Base-by-base conservation (phyloP, 2,888 invertebrate genomes). In the Eugnorisma glareosa region DNA sequence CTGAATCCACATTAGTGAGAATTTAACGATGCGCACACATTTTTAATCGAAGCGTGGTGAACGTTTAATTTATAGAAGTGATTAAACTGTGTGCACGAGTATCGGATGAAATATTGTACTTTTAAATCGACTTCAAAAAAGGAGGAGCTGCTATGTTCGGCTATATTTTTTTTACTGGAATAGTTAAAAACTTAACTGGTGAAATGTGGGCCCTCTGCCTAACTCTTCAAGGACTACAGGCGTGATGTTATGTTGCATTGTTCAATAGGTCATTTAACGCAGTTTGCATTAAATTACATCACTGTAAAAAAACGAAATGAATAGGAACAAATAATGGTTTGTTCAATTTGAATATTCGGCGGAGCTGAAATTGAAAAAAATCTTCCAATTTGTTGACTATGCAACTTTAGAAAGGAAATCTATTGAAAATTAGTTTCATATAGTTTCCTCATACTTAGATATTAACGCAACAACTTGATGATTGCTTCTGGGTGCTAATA, bases 381-480 rank as follows among this genome's bases (percentile, higher is more conserved):
- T 8, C 24, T 48, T 72, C 57, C 1, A 59, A 59, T 63, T 73
- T 2, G 11, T 40, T 73, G 43, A 61, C 82, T 73, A 82, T 64
- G 83, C 75, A 82, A 86, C 73, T 84, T 88, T 86, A 89, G 88
- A 89, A 85, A 90, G 90, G 88, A 90, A 87, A 87, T 79, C 73
- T 73, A 79, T 86, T 75, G 83, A 87, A 89, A 89, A 90, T 83
- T 78, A 63, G 77, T 82, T 79, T 83, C 82, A 75, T 77, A 83
- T 82, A 15, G 86, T 91, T 91, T 91, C 89, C 90, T 89, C 64
- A 80, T 83, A 59, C 31, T 59, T 13, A 74, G 72, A 72, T 78
- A 79, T 74, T 77, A 84, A 82, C 31, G 68, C 63, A 77, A 75
- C 69, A 63, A 21, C 77, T 48, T 35, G 70, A 45, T 83, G 86